Conservation (phyloP, 2,888 invertebrate genomes). For the Latrodectus hesperus region DNA sequence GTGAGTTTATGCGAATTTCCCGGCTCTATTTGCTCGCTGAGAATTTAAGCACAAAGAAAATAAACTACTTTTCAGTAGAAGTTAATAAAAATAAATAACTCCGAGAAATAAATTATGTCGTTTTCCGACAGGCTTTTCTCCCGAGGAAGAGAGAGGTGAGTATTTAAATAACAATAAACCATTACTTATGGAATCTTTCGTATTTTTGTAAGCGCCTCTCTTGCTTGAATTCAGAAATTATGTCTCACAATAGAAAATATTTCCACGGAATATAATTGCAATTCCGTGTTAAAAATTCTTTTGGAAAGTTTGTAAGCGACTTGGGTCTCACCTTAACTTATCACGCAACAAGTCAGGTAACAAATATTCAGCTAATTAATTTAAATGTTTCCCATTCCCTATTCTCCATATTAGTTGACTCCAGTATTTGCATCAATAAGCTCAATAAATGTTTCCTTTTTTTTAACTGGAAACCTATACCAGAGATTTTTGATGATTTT, state of each 20-base stretch:
- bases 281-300: slow-evolving; percentile 26
- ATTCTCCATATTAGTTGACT: too few relatives aligned
- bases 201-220: slow-evolving; percentile 26
- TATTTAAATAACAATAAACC: slow-evolving; percentile 66
- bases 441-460: too few relatives aligned
- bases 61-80: slow-evolving; percentile 28
- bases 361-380: slow-evolving; percentile 54
- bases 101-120: slow-evolving; percentile 42
- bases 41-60: slow-evolving; percentile 63
- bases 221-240: slow-evolving; percentile 21
- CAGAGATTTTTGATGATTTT: too few relatives aligned
- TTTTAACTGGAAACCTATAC: too few relatives aligned
- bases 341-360: slow-evolving; percentile 47
- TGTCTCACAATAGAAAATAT: slow-evolving; percentile 44
- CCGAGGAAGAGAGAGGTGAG: slow-evolving; percentile 7
- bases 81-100: slow-evolving; percentile 67
- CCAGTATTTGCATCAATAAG: too few relatives aligned
- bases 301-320: not conserved
- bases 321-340: not conserved
- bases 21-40: slow-evolving; percentile 44
- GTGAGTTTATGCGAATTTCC: slow-evolving; percentile 60
- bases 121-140: slow-evolving; percentile 37
- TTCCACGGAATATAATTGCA: slow-evolving; percentile 22
- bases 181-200: slow-evolving; percentile 40
- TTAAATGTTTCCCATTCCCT: not conserved